A percentile compares a stretch with the other conserved stretches of the same genome.
These are phyloP conservation scores for Nephrotoma appendiculata DNA, from an alignment of 2,888 invertebrate genomes.

Conservation along the genomic window DNA sequence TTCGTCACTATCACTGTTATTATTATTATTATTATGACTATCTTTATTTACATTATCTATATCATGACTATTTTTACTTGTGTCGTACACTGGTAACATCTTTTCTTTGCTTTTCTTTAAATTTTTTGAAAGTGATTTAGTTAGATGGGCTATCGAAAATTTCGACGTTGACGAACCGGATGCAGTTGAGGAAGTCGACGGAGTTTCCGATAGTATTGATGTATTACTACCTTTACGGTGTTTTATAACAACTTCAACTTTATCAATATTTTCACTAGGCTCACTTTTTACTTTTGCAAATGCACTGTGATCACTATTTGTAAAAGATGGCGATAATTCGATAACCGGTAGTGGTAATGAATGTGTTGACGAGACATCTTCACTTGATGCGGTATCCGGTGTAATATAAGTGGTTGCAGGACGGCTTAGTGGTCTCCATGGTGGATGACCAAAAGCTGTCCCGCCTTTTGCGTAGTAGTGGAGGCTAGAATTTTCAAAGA, in stretches of 20 bases:
- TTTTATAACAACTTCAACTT: not conserved
- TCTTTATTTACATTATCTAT: not conserved
- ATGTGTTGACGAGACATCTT: not conserved
- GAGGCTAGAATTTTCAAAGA: not conserved
- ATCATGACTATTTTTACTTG: not conserved
- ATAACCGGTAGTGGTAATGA: not conserved
- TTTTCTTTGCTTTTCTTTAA: not conserved
- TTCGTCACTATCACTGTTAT: not conserved
- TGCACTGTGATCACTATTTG: not conserved
- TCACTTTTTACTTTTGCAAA: not conserved
- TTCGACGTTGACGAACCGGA: not conserved
- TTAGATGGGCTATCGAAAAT: not conserved
- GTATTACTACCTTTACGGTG: not conserved
- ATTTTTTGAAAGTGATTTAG: not conserved
- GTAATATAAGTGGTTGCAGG: not conserved
- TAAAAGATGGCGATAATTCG: not conserved
- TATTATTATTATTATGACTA: not conserved
- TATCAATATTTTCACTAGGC: not conserved
- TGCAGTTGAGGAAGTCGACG: not conserved
- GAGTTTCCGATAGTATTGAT: not conserved
- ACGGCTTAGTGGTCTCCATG: not conserved
- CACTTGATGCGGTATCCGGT: not conserved
- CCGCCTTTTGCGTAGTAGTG: not conserved
- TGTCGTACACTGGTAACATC: not conserved
- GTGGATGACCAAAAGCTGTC: not conserved